A percentile compares a stretch with the other conserved stretches of the same genome.
Evolutionary conservation across 2,797 vertebrate species (phyloP).

Genomic region (Catostomus latipinnis): DNA sequence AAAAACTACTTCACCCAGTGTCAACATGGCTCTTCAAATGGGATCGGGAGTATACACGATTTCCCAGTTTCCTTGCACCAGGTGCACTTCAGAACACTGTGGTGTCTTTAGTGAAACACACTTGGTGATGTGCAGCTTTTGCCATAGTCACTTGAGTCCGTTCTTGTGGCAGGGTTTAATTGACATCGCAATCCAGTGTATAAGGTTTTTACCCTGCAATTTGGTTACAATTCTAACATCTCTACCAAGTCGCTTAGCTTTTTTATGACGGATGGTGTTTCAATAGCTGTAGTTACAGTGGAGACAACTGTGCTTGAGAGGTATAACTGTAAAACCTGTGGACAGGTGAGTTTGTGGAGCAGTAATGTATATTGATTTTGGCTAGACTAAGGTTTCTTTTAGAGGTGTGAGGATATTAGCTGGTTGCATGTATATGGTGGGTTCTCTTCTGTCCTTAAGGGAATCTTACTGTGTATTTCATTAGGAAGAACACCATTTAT

Average conservation of each 20-base stretch:
- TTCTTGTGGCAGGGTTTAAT: slow-evolving; percentile 53
- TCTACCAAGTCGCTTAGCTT: neutral
- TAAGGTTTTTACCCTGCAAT: slow-evolving; percentile 44
- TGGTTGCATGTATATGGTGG: slow-evolving; percentile 1
- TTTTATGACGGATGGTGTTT: slow-evolving; percentile 18
- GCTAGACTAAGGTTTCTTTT: slow-evolving; percentile 37
- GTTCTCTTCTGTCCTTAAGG: neutral
- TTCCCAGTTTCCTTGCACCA: slow-evolving; percentile 40
- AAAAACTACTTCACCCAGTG: slow-evolving; percentile 37
- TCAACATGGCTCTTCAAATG: slow-evolving; percentile 54
- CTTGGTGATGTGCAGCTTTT: slow-evolving; percentile 59
- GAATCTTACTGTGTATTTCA: neutral
- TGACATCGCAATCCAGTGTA: slow-evolving; percentile 61
- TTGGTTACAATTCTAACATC: slow-evolving; percentile 56
- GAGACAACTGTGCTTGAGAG: slow-evolving; percentile 42
- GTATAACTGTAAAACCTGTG: slow-evolving; percentile 55
- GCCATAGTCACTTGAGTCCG: slow-evolving; percentile 53
- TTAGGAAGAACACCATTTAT: neutral
- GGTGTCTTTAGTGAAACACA: slow-evolving; percentile 29
- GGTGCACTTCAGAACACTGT: slow-evolving; percentile 37
- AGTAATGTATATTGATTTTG: slow-evolving; percentile 37
- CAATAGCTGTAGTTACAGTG: slow-evolving; percentile 39
- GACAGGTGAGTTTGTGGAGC: slow-evolving; percentile 36
- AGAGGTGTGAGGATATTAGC: neutral
- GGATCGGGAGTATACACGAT: neutral